Base-by-base conservation (phyloP, 2,113 vertebrate genomes). In the Ailurus styani region DNA sequence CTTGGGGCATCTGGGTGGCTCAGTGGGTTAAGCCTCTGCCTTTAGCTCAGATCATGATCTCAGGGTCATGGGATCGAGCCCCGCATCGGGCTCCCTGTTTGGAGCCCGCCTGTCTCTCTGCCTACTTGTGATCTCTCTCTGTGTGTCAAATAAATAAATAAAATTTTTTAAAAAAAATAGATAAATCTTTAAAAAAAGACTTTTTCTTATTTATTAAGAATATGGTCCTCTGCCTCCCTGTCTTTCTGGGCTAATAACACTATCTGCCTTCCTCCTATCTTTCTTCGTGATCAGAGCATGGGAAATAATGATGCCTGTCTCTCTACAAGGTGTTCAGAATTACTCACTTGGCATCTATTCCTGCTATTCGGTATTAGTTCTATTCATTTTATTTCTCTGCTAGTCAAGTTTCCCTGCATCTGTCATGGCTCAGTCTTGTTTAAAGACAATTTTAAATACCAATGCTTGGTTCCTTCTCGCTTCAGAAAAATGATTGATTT, bases 401-500 rank as follows among this genome's bases (percentile, higher is more conserved):
- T 64, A 5, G 57, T 55, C 31, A 64, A 11, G 42, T 60, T 57
- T 86, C 21, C 27, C 6, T 64, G 20, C 57, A 88, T 57, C 50
- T 20, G 45, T 72, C 55, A 42, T 10, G 29, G 11, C 68, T 93
- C 40, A 50, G 31, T 52, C 34, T 82, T 54, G 3, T 62, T 57
- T 47, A 75, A 93, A 93, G 54, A 57, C 23, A 55, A 37, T 73
- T 72, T 91, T 66, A 93, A 97, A 89, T 40, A 77, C 50, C 40
- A n/a, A 21, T 66, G 81, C 11, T 88, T 62, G 29, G 11, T 54
- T 42, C 42, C 34, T 54, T 89, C 79, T 64, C 0, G 0, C 73
- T 57, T 73, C 34, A 78, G 66, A 94, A 75, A 66, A 50, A 29
- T 93, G 23, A 82, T 37, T 29, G 55, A 55, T 87, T 90, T 68